Percentiles rank a stretch among this genome's conserved stretches.
Evolutionary conservation across 2,113 vertebrate genomes (phyloP).

Genomic region (Arenaria interpres): DNA sequence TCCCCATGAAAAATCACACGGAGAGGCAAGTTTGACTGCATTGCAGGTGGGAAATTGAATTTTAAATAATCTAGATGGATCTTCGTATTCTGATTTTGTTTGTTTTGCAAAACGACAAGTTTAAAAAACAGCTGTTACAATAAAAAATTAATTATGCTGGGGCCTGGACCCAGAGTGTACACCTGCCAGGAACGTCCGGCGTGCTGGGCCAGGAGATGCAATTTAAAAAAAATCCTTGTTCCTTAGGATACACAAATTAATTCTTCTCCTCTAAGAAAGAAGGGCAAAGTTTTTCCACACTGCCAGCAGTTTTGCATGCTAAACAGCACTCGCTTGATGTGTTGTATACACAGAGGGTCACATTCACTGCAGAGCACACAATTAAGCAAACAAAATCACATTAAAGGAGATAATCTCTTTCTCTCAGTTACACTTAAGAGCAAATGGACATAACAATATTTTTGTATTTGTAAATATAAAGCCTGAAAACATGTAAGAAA

Average conservation of each 20-base stretch:
- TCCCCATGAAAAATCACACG: neutral
- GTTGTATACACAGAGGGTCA: conserved; percentile 45
- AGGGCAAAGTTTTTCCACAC: conserved; percentile 46
- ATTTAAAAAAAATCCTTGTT: neutral
- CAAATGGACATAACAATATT: conserved; percentile 27
- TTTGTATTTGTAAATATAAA: conserved; percentile 45
- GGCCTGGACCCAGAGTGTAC: neutral
- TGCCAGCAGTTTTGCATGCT: neutral
- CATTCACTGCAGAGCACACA: conserved; percentile 35
- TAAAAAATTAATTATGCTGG: neutral
- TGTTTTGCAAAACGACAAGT: neutral
- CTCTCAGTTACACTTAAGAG: conserved; percentile 34
- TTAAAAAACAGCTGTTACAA: neutral
- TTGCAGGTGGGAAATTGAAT: neutral
- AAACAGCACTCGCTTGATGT: neutral
- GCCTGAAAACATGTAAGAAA: neutral
- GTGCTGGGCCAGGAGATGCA: neutral
- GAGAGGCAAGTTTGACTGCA: neutral
- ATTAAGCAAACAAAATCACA: conserved; percentile 57
- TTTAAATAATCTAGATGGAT: neutral
- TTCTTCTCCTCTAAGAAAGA: conserved; percentile 33
- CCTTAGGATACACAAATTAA: conserved; percentile 42
- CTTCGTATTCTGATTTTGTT: neutral
- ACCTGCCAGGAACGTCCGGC: neutral
- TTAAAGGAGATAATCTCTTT: conserved; percentile 62